Evolutionary conservation across 2,797 vertebrate genomes (phyloP), one percentile per base, ranked within the genome.

Genomic region (Peromyscus melanophrys): DNA sequence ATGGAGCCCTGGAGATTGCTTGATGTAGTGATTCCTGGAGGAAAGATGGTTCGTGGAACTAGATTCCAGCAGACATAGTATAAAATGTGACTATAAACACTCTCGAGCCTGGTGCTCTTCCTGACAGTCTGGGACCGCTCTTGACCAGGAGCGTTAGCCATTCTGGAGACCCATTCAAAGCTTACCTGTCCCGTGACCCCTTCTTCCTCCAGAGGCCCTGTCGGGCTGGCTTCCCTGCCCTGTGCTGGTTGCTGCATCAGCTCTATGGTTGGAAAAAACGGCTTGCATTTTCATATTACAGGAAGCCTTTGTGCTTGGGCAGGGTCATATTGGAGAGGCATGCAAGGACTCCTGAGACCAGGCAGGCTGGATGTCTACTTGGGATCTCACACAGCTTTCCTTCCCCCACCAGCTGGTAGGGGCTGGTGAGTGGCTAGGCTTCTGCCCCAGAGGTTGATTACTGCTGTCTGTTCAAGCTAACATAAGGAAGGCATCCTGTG

Each of bases 251-350:
- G 75, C 46, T 27, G 21, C 52, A 46, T 49, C 46, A 52, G 29
- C 10, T 2, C 49, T 25, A 61, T 81, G 59, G 75, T 84, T 90
- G 57, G 77, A 61, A 86, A 94, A 75, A 69, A 78, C 5, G 14
- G 57, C 90, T 96, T 92, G 73, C 77, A 27, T 92, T 92, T 96
- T 67, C 59, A 90, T 61, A 34, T 92, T 93, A 92, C 55, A 76
- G 59, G 94, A 92, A 85, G 85, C 78, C 88, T 92, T 94, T 81
- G 78, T 49, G 49, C 57, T 77, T 29, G 57, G 1, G 2, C 16
- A 6, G 87, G 81, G 81, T 94, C 86, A 34, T 37, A n/a, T 57
- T 43, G 46, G 77, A 83, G 89, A 94, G 81, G 69, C 11, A 4
- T 7, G 4, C 25, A 46, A 14, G 90, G 84, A 43, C 59, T 86